A percentile compares a stretch with the other conserved stretches of the same genome.
Conservation (phyloP, 2,888 invertebrate genomes). For the Branchipolynoe longqiensis region DNA sequence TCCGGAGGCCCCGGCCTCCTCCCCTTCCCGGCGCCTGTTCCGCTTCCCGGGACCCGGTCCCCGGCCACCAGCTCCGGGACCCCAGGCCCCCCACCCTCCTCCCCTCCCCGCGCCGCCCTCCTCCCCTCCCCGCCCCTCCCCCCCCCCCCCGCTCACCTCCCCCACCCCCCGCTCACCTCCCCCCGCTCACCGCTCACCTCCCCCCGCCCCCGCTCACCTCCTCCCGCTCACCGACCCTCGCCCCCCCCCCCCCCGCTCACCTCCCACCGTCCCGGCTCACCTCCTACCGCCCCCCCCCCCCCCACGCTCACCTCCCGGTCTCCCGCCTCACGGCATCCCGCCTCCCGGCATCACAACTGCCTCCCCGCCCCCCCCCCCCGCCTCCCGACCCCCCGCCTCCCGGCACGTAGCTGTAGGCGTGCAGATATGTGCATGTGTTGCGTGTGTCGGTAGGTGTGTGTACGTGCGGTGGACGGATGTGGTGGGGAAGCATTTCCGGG, state of each 20-base stretch:
- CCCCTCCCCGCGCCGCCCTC: neutral
- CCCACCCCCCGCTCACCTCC: neutral
- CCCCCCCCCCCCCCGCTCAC: neutral
- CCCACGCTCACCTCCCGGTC: neutral
- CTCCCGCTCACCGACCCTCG: neutral
- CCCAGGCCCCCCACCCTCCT: neutral
- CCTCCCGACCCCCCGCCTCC: neutral
- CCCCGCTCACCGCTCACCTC: neutral
- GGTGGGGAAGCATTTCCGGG: too few relatives aligned
- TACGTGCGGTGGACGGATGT: too few relatives aligned
- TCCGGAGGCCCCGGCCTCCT: too few relatives aligned
- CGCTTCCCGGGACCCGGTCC: neutral
- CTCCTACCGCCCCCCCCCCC: neutral
- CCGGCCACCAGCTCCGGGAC: neutral
- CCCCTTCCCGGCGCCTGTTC: neutral
- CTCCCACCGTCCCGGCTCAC: neutral
- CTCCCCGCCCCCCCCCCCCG: neutral
- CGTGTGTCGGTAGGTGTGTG: too few relatives aligned
- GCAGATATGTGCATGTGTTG: too few relatives aligned
- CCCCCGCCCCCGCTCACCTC: neutral
- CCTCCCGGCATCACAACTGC: conserved; percentile 4
- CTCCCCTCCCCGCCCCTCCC: neutral
- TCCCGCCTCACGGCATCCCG: neutral
- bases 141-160: neutral
- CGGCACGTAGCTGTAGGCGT: neutral